phyloP scores from a whole-genome alignment of 2,113 vertebrate genomes.

The Xerus inauris region DNA sequence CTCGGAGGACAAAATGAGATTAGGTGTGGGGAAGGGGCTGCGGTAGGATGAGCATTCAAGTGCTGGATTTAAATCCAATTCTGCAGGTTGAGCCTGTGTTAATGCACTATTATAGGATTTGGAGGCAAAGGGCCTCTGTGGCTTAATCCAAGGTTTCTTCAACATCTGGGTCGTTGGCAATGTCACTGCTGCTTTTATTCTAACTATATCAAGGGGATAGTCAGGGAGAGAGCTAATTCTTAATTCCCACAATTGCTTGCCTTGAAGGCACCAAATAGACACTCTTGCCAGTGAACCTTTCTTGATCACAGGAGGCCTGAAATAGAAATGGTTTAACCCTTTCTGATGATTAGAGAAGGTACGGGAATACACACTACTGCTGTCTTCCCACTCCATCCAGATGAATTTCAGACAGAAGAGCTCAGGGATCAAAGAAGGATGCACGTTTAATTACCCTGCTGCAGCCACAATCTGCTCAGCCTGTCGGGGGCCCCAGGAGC shows the following conservation, averaged over 20 bases:
- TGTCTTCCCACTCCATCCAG: not conserved
- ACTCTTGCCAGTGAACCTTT: constrained; percentile 65
- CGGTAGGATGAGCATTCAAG: constrained; percentile 71
- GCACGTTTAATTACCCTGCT: not conserved
- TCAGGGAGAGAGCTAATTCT: constrained; percentile 77
- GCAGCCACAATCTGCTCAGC: not conserved
- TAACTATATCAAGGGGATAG: constrained; percentile 81
- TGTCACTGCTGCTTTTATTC: constrained; percentile 84
- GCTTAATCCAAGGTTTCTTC: constrained; percentile 82
- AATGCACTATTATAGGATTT: constrained; percentile 85
- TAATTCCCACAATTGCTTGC: constrained; percentile 72
- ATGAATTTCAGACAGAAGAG: not conserved
- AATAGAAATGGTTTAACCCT: constrained; percentile 67
- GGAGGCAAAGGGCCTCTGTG: constrained; percentile 74
- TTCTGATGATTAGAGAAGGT: not conserved
- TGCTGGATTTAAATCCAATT: constrained; percentile 86
- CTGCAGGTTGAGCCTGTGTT: constrained; percentile 79
- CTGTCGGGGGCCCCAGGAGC: not conserved
- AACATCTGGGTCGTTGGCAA: constrained; percentile 86
- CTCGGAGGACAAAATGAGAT: constrained; percentile 86
- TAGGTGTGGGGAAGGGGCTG: constrained; percentile 72
- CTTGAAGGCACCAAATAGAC: constrained; percentile 75
- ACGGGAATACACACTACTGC: not conserved
- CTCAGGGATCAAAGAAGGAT: constrained; percentile 24
- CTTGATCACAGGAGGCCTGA: constrained; percentile 49